phyloP scores from a whole-genome alignment of 2,113 vertebrate genomes.

The Sebastes schlegelii region DNA sequence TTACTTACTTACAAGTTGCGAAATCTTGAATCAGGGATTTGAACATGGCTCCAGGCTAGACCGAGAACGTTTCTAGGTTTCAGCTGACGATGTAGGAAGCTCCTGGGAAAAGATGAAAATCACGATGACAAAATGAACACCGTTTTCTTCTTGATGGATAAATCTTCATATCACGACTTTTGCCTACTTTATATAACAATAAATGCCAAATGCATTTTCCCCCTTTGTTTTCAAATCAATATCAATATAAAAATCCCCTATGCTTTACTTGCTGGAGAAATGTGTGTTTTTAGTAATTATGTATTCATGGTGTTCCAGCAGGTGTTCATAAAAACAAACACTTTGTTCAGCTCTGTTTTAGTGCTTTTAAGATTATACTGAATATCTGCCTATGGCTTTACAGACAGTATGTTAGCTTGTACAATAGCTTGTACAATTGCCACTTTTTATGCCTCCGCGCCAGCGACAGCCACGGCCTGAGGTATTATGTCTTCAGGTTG shows the following conservation, averaged over 20 bases:
- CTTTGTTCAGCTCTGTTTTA: not conserved
- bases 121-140: not conserved
- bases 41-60: constrained; percentile 4
- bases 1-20: not conserved
- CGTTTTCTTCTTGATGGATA: not conserved
- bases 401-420: not conserved
- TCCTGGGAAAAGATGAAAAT: constrained; percentile 9
- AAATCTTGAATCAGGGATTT: not conserved
- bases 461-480: too few species aligned
- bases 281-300: too few species aligned
- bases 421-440: not conserved
- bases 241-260: not conserved
- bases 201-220: not conserved
- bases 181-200: not conserved
- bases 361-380: not conserved
- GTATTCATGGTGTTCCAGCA: too few species aligned
- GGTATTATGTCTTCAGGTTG: too few species aligned
- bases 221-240: too few species aligned
- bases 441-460: not conserved
- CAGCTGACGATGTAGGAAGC: not conserved
- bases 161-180: not conserved
- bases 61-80: not conserved
- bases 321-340: too few species aligned
- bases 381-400: not conserved
- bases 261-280: not conserved